Evolutionary conservation across 1,140 invertebrate genomes (phyloP).

Genomic region (Drosophila prosaltans): DNA sequence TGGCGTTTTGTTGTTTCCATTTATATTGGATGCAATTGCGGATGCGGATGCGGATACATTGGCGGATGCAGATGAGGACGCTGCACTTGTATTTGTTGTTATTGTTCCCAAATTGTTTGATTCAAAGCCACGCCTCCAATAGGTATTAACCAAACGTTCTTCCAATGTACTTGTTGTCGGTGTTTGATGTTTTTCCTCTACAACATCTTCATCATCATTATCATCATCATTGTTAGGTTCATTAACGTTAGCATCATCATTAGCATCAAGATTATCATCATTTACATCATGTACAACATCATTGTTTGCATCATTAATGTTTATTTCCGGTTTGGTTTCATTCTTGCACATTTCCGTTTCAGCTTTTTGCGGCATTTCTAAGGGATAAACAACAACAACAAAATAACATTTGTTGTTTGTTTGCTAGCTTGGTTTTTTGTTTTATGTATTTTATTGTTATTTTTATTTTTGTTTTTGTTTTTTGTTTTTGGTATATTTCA

Average conservation of each 20-base stretch:
- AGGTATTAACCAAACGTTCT: slow-evolving; percentile 89
- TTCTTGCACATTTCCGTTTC: slow-evolving; percentile 22
- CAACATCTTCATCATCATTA: not conserved
- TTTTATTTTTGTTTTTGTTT: slow-evolving; percentile 27
- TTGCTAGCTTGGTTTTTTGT: slow-evolving; percentile 46
- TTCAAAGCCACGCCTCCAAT: slow-evolving; percentile 89
- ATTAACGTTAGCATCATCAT: slow-evolving; percentile 23
- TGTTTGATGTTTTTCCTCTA: slow-evolving; percentile 4
- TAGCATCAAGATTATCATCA: not conserved
- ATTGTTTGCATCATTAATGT: slow-evolving; percentile 1
- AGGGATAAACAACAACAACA: slow-evolving; percentile 67
- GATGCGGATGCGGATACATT: not conserved
- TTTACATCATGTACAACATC: slow-evolving; percentile 19
- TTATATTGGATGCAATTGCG: not conserved
- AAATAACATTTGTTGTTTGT: slow-evolving; percentile 63
- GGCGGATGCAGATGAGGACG: not conserved
- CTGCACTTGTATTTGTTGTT: slow-evolving; percentile 30
- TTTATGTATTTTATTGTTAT: slow-evolving; percentile 29
- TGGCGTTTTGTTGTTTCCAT: slow-evolving; percentile 71
- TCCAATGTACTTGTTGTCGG: slow-evolving; percentile 83
- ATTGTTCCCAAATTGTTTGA: slow-evolving; percentile 67
- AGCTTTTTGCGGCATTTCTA: slow-evolving; percentile 52
- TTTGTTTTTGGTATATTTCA: slow-evolving; percentile 43
- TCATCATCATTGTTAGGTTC: not conserved
- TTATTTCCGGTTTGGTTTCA: slow-evolving; percentile 27